phyloP scores from a whole-genome alignment of 2,888 invertebrate genomes.

The Netelia virgata region DNA sequence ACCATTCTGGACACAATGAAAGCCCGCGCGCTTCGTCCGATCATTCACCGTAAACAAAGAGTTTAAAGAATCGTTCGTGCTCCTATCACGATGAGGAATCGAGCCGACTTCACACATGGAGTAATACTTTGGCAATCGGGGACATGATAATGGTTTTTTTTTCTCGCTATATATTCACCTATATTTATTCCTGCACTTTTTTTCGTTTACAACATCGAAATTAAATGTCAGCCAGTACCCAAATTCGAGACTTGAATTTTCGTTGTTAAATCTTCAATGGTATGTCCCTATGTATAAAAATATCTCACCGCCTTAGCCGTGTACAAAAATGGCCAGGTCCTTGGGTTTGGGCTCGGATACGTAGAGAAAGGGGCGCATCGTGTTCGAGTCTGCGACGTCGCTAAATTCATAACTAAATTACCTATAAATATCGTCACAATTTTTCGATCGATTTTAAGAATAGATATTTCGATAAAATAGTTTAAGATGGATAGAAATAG shows the following conservation, averaged over 20 bases:
- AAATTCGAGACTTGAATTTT: background rate
- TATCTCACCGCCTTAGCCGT: no score
- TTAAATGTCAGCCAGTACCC: background rate
- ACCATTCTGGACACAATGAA: conserved; percentile 21
- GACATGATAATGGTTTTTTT: conserved; percentile 4
- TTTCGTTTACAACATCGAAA: background rate
- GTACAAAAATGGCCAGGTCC: no score
- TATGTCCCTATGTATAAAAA: background rate
- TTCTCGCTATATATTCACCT: conserved; percentile 4
- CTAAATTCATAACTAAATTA: no score
- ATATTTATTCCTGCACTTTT: background rate
- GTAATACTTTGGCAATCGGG: background rate
- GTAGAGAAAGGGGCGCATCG: no score
- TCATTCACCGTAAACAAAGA: conserved; percentile 6
- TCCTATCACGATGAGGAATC: conserved; percentile 6
- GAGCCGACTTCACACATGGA: conserved; percentile 18
- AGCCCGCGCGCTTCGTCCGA: conserved; percentile 27
- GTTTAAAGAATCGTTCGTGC: conserved; percentile 17
- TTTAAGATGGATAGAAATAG: no score
- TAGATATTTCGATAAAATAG: no score
- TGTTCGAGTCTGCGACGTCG: no score
- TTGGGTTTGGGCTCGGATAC: no score
- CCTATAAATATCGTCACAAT: no score
- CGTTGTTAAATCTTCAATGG: conserved; percentile 18
- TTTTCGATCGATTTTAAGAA: no score